Evolutionary conservation across 2,888 invertebrate genomes (phyloP).

Genomic region (Monopis laevigella): DNA sequence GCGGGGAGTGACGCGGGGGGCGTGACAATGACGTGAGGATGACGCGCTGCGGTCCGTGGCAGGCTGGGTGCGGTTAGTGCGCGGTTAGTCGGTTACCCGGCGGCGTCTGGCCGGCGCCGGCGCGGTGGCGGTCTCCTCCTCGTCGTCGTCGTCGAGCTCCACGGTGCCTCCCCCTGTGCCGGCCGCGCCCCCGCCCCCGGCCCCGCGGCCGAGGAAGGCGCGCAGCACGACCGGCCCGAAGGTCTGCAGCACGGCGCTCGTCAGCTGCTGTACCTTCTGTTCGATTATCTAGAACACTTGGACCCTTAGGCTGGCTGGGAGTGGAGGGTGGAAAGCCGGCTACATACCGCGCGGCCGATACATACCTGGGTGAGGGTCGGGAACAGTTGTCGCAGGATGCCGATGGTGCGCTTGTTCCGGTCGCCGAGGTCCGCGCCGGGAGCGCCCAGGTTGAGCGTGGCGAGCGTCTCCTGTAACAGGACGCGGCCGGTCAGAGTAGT

Average conservation of each 20-base stretch:
- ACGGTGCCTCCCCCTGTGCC: constrained; percentile 55
- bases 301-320: constrained; percentile 69
- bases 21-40: constrained; percentile 31
- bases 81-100: constrained; percentile 15
- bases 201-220: constrained; percentile 62
- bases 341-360: too few species aligned
- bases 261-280: constrained; percentile 79
- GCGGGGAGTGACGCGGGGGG: constrained; percentile 23
- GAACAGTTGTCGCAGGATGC: constrained; percentile 77
- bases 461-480: constrained; percentile 74
- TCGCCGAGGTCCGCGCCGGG: constrained; percentile 72
- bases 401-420: constrained; percentile 81
- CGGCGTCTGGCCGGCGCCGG: constrained; percentile 13
- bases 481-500: background rate
- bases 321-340: constrained; percentile 77
- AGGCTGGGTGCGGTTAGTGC: constrained; percentile 33
- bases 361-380: constrained; percentile 80
- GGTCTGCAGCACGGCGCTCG: constrained; percentile 76
- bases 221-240: constrained; percentile 79
- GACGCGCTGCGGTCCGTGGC: constrained; percentile 23
- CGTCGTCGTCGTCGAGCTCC: constrained; percentile 67
- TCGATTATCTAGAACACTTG: constrained; percentile 74
- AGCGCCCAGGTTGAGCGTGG: constrained; percentile 73
- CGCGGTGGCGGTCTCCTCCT: constrained; percentile 20
- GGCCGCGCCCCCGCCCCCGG: constrained; percentile 46